Conservation (phyloP, 2,888 invertebrate species). For the Apocheima hispidaria region DNA sequence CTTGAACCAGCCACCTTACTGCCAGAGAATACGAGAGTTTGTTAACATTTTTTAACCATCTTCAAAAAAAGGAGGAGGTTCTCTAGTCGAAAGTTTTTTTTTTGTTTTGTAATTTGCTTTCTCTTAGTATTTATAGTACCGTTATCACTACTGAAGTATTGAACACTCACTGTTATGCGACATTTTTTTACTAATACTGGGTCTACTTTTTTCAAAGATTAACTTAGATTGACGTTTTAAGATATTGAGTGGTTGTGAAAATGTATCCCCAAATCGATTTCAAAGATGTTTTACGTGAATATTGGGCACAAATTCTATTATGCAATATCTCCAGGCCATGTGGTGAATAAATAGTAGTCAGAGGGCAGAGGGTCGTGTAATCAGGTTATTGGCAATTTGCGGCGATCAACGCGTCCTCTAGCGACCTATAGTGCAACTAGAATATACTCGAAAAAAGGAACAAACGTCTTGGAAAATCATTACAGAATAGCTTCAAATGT, state of each 20-base stretch:
- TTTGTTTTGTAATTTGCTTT: too few relatives aligned
- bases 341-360: conserved; percentile 37
- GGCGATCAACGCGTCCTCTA: conserved; percentile 30
- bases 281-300: background rate
- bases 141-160: too few relatives aligned
- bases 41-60: too few relatives aligned
- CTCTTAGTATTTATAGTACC: too few relatives aligned
- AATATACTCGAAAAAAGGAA: background rate
- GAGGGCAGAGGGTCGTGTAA: conserved; percentile 47
- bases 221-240: background rate
- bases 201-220: too few relatives aligned
- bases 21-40: background rate
- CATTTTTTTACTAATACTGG: too few relatives aligned
- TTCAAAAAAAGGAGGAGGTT: too few relatives aligned
- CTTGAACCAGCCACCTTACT: conserved; percentile 9
- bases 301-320: conserved; percentile 15
- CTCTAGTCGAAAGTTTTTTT: too few relatives aligned
- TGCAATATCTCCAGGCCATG: conserved; percentile 17
- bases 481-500: background rate
- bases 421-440: conserved; percentile 17
- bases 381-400: conserved; percentile 59
- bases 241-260: background rate
- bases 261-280: background rate
- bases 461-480: background rate
- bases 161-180: too few relatives aligned